Evolutionary conservation across 2,797 vertebrate species (phyloP), one percentile per base, ranked within the genome.

Genomic region (Emydoidea blandingii): DNA sequence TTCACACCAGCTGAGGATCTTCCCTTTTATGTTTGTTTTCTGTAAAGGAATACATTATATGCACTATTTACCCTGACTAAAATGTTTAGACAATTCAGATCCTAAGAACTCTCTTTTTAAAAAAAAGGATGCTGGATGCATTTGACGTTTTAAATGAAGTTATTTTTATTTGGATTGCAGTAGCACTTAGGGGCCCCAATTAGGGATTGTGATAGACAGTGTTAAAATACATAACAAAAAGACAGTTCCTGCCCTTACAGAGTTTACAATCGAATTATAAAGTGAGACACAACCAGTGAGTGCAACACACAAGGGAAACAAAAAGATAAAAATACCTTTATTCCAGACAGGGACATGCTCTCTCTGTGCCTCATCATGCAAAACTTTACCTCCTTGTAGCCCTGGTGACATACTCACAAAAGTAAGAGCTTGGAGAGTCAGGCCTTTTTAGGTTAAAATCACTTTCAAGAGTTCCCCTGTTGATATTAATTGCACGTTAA

Each of bases 401-500:
- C 31, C 74, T 83, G 74, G 76, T 90, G 85, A 94, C 88, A 56
- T 84, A 27, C 12, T 52, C n/a, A 25, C 6, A 7, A 10, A 15
- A 81, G 7, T 49, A 79, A 83, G 88, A 12, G 2, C 76, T 25
- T 37, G 49, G 74, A 27, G 3, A 81, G 8, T 59, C n/a, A 91
- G 92, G 23, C 29, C 21, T 83, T 89, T 56, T 44, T 44, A 81
- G 79, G 52, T 91, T 56, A 83, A 79, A 92, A 31, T 1, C 4
- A 25, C 5, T 95, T 91, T 87, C 47, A 87, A 84, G 31, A 80
- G 65, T 37, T 89, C 14, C 65, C 62, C 44, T 83, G 27, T 59
- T 93, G n/a, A 79, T 89, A 91, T 54, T 15, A 90, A 12, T 3
- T 91, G 29, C 11, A 87, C 89, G 31, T 68, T 90, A 90, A 92